Evolutionary conservation across 64 coral and sea anemone species (phyloP).

Genomic region (Montipora efflorescens): DNA sequence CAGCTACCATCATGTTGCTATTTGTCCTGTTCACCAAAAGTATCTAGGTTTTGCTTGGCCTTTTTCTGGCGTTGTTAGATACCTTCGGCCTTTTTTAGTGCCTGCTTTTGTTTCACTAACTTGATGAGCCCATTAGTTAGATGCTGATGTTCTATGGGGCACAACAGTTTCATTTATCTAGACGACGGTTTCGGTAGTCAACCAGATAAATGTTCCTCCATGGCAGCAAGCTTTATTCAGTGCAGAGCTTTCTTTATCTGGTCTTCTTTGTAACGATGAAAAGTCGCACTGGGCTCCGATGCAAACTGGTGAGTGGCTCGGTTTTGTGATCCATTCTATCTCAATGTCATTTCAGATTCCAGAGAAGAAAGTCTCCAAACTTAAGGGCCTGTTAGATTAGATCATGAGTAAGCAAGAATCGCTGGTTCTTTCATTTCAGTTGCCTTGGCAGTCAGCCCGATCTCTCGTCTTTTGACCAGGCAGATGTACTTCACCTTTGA

Average conservation of each 20-base stretch:
- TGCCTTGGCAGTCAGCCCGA: constrained; percentile 51
- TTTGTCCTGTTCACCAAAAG: no score
- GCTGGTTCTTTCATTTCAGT: constrained; percentile 53
- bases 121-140: constrained; percentile 52
- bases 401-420: constrained; percentile 40
- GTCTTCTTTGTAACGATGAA: not conserved
- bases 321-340: constrained; percentile 61
- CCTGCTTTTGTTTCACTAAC: constrained; percentile 38
- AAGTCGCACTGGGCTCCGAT: constrained; percentile 53
- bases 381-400: constrained; percentile 54
- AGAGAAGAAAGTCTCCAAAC: constrained; percentile 63
- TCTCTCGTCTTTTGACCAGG: constrained; percentile 61
- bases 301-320: constrained; percentile 59
- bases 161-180: no score
- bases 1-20: no score
- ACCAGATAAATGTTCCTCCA: not conserved
- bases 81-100: no score
- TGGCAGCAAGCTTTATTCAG: constrained; percentile 57
- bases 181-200: no score
- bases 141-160: no score
- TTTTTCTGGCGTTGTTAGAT: not conserved
- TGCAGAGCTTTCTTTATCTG: constrained; percentile 2
- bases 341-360: constrained; percentile 59
- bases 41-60: not conserved
- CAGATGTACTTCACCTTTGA: constrained; percentile 74